phyloP scores from a whole-genome alignment of 53 echinoderm and acorn worm species.

The Antedon mediterranea region DNA sequence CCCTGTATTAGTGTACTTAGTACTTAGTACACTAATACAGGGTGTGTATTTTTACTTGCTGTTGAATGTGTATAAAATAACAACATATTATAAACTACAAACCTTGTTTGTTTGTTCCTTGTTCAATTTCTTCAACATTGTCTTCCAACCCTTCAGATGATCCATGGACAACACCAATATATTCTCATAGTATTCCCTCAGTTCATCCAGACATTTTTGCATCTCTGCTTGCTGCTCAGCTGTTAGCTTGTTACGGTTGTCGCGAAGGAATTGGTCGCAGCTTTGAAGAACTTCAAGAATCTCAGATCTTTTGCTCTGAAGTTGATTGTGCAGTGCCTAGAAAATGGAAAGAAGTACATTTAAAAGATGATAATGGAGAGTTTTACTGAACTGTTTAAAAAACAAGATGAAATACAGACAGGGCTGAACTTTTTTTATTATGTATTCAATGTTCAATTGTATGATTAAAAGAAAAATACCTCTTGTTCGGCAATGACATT shows the following conservation, averaged over 20 bases:
- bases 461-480: conserved; percentile 14
- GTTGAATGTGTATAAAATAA: no score
- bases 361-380: no score
- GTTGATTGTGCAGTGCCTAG: conserved; percentile 60
- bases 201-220: conserved; percentile 55
- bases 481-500: conserved; percentile 69
- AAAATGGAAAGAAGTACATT: not conserved
- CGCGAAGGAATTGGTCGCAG: conserved; percentile 79
- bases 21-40: no score
- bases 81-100: not conserved
- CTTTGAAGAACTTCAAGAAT: conserved; percentile 77
- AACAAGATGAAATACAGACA: no score
- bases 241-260: conserved; percentile 69
- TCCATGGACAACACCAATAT: conserved; percentile 66
- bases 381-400: no score
- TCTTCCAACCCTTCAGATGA: conserved; percentile 46
- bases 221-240: conserved; percentile 65
- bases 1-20: no score
- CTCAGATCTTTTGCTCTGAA: conserved; percentile 41
- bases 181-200: conserved; percentile 80
- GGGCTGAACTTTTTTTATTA: no score
- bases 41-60: no score
- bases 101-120: conserved; percentile 64
- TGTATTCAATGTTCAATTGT: not conserved
- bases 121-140: conserved; percentile 51